Evolutionary conservation across 2,113 vertebrate genomes (phyloP).

Genomic region (Nannobrachium achirus): DNA sequence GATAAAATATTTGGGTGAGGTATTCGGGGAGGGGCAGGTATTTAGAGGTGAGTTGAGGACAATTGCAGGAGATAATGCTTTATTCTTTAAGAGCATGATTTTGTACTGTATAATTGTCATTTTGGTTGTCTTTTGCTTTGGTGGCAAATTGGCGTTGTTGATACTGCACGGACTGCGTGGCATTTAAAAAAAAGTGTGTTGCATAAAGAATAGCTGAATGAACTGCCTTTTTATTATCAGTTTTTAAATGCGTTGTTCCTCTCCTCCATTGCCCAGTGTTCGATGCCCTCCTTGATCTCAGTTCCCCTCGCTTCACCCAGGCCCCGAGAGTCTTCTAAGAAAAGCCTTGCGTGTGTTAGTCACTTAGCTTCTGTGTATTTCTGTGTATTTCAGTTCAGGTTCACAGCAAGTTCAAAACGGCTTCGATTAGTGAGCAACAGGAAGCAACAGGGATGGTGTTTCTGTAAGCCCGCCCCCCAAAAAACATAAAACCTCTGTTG

Average conservation of each 20-base stretch:
- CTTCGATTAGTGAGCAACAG: constrained; percentile 12
- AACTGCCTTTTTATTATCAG: background rate
- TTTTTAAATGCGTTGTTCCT: background rate
- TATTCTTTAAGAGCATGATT: background rate
- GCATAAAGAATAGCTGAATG: no score
- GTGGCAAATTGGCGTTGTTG: no score
- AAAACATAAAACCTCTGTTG: no score
- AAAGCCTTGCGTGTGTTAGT: constrained; percentile 18
- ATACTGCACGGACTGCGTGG: no score
- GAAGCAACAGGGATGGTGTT: constrained; percentile 16
- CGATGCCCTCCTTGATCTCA: background rate
- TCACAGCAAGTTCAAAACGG: constrained; percentile 27
- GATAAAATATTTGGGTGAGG: no score
- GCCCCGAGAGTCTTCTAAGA: constrained; percentile 12
- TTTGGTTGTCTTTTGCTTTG: no score
- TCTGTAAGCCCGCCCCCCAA: background rate
- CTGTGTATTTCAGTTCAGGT: constrained; percentile 9
- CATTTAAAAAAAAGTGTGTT: no score
- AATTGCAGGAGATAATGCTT: background rate
- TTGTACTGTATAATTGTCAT: background rate
- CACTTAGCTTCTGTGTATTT: constrained; percentile 8
- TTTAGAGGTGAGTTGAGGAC: no score
- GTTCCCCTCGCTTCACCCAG: constrained; percentile 7
- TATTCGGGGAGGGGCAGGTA: background rate
- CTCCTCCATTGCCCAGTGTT: background rate